phyloP scores from a whole-genome alignment of 2,797 vertebrate species.

The Poliocrania exsul region DNA sequence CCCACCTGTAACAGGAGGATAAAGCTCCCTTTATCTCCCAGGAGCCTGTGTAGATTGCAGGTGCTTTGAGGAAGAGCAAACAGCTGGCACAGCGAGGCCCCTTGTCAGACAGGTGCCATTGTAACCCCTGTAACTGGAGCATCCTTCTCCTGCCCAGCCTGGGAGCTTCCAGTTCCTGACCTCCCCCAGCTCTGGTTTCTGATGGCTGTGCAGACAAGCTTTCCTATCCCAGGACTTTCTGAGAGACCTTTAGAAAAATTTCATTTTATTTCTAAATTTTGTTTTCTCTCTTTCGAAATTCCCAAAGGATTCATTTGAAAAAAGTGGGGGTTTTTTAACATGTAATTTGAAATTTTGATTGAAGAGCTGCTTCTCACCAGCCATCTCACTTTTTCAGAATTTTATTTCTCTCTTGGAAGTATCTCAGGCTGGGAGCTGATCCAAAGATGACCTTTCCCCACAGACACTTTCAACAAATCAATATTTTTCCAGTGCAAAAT shows the following conservation, averaged over 20 bases:
- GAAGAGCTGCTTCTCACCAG: background rate
- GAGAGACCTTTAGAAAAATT: background rate
- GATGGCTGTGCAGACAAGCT: background rate
- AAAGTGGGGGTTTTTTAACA: background rate
- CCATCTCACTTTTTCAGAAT: background rate
- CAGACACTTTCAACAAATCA: constrained; percentile 46
- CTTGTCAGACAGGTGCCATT: background rate
- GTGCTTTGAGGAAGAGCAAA: constrained; percentile 7
- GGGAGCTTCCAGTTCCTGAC: background rate
- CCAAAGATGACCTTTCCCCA: constrained; percentile 42
- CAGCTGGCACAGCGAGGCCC: constrained; percentile 2
- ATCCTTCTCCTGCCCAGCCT: background rate
- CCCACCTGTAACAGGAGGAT: background rate
- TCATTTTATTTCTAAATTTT: background rate
- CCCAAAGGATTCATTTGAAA: background rate
- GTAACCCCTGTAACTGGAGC: background rate
- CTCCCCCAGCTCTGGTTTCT: background rate
- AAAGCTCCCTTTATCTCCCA: constrained; percentile 26
- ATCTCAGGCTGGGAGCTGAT: constrained; percentile 4
- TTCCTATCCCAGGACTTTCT: background rate
- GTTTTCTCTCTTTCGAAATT: background rate
- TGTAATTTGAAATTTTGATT: background rate
- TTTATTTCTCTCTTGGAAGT: background rate
- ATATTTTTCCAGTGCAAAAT: constrained; percentile 33
- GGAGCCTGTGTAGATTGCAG: background rate